Percentiles rank a stretch among this genome's conserved stretches.
phyloP scores from a whole-genome alignment of 2,888 invertebrate genomes.

The Resseliella maxima region DNA sequence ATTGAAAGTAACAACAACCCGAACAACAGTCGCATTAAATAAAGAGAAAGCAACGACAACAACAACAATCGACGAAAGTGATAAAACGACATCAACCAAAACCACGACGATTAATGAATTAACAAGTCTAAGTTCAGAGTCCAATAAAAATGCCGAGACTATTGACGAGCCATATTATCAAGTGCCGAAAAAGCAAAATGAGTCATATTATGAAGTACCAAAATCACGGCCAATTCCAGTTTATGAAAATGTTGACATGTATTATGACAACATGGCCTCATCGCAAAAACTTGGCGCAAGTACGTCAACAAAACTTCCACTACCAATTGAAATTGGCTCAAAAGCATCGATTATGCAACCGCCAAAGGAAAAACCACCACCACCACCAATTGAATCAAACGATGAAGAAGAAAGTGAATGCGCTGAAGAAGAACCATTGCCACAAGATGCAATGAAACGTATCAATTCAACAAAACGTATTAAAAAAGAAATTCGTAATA shows the following conservation, averaged over 20 bases:
- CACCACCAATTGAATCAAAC: slow-evolving; percentile 75
- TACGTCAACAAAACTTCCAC: background rate
- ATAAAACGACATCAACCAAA: background rate
- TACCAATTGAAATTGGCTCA: slow-evolving; percentile 6
- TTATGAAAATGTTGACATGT: slow-evolving; percentile 74
- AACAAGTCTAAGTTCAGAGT: background rate
- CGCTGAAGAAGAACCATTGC: slow-evolving; percentile 58
- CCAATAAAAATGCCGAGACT: slow-evolving; percentile 56
- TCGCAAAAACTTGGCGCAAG: background rate
- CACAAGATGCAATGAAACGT: slow-evolving; percentile 74
- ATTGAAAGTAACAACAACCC: slow-evolving; percentile 59
- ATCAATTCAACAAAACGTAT: slow-evolving; percentile 86
- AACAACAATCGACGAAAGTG: background rate
- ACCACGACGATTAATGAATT: background rate
- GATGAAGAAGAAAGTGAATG: slow-evolving; percentile 67
- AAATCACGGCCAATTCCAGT: slow-evolving; percentile 70
- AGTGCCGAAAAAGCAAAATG: slow-evolving; percentile 65
- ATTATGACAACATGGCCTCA: slow-evolving; percentile 66
- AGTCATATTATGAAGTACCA: slow-evolving; percentile 67
- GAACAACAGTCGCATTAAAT: background rate
- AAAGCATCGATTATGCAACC: slow-evolving; percentile 70
- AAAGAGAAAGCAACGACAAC: slow-evolving; percentile 57
- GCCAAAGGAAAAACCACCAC: slow-evolving; percentile 88
- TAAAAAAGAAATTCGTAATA: slow-evolving; percentile 85
- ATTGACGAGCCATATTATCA: slow-evolving; percentile 66